Percentiles rank a stretch among this genome's conserved stretches.
These are phyloP conservation scores for Tachystola acroxantha DNA, from an alignment of 2,888 invertebrate species.

Conservation along the genomic window DNA sequence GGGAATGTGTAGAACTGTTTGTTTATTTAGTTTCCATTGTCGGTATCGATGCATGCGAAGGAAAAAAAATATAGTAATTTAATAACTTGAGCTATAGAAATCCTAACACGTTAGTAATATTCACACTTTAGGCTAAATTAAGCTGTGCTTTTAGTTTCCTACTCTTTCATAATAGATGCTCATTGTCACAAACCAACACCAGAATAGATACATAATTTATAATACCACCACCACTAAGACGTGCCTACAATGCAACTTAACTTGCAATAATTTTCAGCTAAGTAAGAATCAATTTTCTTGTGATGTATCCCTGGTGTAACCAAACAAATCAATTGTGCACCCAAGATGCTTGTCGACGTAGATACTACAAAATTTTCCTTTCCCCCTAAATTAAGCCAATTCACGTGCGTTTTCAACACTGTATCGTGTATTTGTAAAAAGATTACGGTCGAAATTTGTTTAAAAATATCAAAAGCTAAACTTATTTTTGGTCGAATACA, in stretches of 20 bases:
- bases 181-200: background rate
- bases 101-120: slow-evolving; percentile 32
- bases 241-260: background rate
- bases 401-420: slow-evolving; percentile 46
- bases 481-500: too few relatives aligned
- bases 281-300: background rate
- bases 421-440: slow-evolving; percentile 26
- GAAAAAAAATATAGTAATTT: slow-evolving; percentile 26
- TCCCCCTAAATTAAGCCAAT: slow-evolving; percentile 34
- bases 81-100: slow-evolving; percentile 13
- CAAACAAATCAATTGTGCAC: slow-evolving; percentile 31
- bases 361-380: slow-evolving; percentile 39
- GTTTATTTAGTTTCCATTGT: slow-evolving; percentile 54
- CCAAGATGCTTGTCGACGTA: slow-evolving; percentile 28
- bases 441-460: slow-evolving; percentile 39
- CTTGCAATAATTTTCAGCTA: background rate
- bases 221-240: slow-evolving; percentile 1
- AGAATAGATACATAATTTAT: too few relatives aligned
- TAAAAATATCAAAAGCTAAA: too few relatives aligned
- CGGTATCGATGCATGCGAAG: slow-evolving; percentile 60
- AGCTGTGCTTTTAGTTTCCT: slow-evolving; percentile 21
- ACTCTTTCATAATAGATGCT: background rate
- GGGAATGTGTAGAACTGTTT: slow-evolving; percentile 74
- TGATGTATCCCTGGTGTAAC: slow-evolving; percentile 18
- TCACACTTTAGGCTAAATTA: slow-evolving; percentile 25